Conservation (phyloP, 2,888 invertebrate genomes). For the Perizoma flavofasciatum region DNA sequence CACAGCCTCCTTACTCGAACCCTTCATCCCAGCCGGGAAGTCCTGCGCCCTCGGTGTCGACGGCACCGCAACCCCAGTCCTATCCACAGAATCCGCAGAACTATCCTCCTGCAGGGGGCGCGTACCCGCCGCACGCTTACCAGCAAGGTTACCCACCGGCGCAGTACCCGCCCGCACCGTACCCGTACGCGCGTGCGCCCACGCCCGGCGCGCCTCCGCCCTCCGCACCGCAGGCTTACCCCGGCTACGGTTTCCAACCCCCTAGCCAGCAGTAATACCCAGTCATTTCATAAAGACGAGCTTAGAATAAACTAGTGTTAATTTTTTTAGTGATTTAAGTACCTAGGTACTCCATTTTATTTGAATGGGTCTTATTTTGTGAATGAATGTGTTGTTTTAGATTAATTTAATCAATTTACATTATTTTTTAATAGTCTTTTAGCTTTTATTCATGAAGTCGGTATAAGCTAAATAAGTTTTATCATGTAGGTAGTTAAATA, state of each 20-base stretch:
- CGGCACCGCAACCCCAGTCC: slow-evolving; percentile 84
- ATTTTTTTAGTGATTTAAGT: slow-evolving; percentile 1
- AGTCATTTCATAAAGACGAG: slow-evolving; percentile 17
- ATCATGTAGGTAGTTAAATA: neutral
- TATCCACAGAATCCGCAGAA: slow-evolving; percentile 82
- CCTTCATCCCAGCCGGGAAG: slow-evolving; percentile 81
- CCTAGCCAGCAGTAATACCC: slow-evolving; percentile 84
- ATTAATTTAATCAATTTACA: slow-evolving; percentile 13
- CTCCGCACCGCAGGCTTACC: slow-evolving; percentile 89
- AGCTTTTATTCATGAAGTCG: slow-evolving; percentile 6
- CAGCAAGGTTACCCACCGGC: slow-evolving; percentile 81
- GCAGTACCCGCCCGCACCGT: slow-evolving; percentile 83
- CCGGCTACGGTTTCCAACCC: slow-evolving; percentile 91
- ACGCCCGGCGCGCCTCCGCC: slow-evolving; percentile 88
- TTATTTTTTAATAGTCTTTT: slow-evolving; percentile 8
- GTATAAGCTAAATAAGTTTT: slow-evolving; percentile 16
- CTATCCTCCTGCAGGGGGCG: slow-evolving; percentile 71
- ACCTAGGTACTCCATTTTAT: slow-evolving; percentile 8
- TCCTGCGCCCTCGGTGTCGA: slow-evolving; percentile 76
- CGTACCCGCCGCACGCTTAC: slow-evolving; percentile 80
- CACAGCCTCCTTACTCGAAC: slow-evolving; percentile 84
- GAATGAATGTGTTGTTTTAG: slow-evolving; percentile 14
- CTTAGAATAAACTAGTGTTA: neutral
- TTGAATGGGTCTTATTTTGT: slow-evolving; percentile 11
- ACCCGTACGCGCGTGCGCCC: slow-evolving; percentile 83